Conservation (phyloP, 35 echinoderm and acorn worm species). For the Diadema setosum region DNA sequence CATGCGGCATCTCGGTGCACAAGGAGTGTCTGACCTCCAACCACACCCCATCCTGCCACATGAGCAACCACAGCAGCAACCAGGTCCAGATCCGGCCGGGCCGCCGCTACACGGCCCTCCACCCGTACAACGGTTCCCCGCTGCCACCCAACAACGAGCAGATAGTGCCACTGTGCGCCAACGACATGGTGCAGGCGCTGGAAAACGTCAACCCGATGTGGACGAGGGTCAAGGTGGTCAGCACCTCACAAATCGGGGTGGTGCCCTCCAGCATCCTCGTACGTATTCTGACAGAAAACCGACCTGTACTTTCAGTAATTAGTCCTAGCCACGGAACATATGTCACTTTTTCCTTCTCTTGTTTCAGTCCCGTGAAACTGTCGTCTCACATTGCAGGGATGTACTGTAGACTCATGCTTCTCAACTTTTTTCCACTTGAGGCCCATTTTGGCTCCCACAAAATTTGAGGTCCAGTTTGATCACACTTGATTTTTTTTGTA, state of each 20-base stretch:
- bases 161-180: background rate
- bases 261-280: constrained; percentile 26
- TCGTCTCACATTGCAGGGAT: too few relatives aligned
- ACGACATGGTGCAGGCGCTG: constrained; percentile 31
- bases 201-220: constrained; percentile 19
- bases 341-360: too few relatives aligned
- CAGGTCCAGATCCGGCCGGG: background rate
- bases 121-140: constrained; percentile 30
- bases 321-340: too few relatives aligned
- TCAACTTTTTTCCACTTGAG: too few relatives aligned
- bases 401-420: too few relatives aligned
- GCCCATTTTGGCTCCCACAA: too few relatives aligned
- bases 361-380: too few relatives aligned
- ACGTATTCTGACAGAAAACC: too few relatives aligned
- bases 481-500: too few relatives aligned
- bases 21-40: constrained; percentile 77
- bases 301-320: too few relatives aligned
- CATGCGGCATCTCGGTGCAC: constrained; percentile 74
- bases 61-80: background rate
- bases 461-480: too few relatives aligned
- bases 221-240: constrained; percentile 24
- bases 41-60: constrained; percentile 14
- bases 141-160: constrained; percentile 2
- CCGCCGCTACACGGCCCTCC: background rate
- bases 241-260: background rate